Conservation (phyloP, 2,888 invertebrate genomes). For the Epistrophe eligans region DNA sequence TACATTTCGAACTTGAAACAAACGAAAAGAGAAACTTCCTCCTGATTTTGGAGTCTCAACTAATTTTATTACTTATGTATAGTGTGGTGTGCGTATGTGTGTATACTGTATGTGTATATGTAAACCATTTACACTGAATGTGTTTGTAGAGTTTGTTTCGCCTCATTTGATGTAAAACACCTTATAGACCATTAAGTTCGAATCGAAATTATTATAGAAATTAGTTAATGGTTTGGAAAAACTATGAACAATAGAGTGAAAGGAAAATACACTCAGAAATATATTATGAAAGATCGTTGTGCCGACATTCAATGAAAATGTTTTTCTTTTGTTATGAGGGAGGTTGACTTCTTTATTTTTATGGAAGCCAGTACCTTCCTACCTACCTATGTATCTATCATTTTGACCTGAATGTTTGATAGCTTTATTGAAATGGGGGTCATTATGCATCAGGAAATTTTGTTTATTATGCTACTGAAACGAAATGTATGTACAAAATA, state of each 20-base stretch:
- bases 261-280: not conserved
- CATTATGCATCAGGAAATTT: too few relatives aligned
- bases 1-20: not conserved
- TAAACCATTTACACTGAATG: not conserved
- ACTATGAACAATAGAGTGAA: conserved; percentile 3
- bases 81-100: not conserved
- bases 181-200: not conserved
- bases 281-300: not conserved
- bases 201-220: conserved; percentile 14
- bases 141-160: not conserved
- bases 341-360: not conserved
- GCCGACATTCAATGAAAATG: not conserved
- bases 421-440: too few relatives aligned
- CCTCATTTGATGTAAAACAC: conserved; percentile 11
- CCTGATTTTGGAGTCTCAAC: not conserved
- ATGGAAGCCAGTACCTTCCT: not conserved
- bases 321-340: not conserved
- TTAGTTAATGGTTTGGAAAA: conserved; percentile 24
- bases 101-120: too few relatives aligned
- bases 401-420: not conserved
- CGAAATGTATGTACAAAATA: too few relatives aligned
- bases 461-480: too few relatives aligned
- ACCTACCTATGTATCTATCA: too few relatives aligned
- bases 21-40: not conserved
- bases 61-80: not conserved